These are phyloP conservation scores for Ochropacha duplaris DNA, from an alignment of 2,888 invertebrate species.

Conservation along the genomic window DNA sequence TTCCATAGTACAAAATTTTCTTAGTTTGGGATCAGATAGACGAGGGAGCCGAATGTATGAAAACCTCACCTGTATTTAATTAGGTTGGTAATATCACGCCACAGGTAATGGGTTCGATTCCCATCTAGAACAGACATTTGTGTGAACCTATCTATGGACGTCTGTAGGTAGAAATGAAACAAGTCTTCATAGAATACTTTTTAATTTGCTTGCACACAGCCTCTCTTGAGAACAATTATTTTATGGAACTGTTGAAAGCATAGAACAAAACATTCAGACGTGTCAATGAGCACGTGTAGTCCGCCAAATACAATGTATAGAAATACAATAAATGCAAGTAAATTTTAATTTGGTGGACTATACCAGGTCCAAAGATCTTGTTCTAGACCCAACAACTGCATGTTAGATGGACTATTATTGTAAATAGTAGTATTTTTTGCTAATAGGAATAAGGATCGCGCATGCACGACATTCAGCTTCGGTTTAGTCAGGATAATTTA, in stretches of 20 bases:
- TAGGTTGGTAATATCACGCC: too few relatives aligned
- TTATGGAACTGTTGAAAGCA: conserved; percentile 39
- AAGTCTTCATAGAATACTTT: conserved; percentile 72
- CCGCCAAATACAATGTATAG: neutral
- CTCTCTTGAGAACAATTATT: conserved; percentile 76
- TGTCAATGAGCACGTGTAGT: neutral
- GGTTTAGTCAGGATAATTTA: neutral
- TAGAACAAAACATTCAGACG: neutral
- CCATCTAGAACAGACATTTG: too few relatives aligned
- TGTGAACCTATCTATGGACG: too few relatives aligned
- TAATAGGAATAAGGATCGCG: neutral
- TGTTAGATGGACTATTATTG: neutral
- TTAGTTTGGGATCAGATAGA: too few relatives aligned
- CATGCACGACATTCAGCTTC: neutral
- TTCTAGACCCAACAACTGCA: too few relatives aligned
- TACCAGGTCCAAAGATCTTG: neutral
- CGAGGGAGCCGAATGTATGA: too few relatives aligned
- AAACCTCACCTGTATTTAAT: too few relatives aligned
- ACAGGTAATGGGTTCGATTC: too few relatives aligned
- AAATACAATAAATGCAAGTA: neutral
- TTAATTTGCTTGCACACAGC: conserved; percentile 82
- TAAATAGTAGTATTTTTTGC: neutral
- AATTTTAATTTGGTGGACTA: neutral
- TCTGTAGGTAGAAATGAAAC: conserved; percentile 26
- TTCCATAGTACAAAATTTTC: too few relatives aligned